Evolutionary conservation across 2,113 vertebrate genomes (phyloP), one percentile per base, ranked within the genome.

Genomic region (Pundamilia nyererei): DNA sequence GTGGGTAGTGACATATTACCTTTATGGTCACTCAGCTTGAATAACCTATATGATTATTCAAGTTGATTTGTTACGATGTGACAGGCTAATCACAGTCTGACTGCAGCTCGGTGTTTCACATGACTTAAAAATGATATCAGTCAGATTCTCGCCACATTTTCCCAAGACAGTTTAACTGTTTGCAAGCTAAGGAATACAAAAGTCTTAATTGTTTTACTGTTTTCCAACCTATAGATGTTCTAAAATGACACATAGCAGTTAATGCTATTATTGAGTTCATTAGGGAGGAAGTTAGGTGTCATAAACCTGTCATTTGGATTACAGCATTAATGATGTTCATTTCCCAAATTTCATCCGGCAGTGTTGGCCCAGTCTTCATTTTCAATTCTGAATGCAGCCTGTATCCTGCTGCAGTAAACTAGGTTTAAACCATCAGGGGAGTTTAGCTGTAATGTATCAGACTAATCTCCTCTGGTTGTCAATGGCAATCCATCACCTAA

Each of bases 341-440:
- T 93, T 94, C 87, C 85, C 45, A 58, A 49, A 82, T 89, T 81
- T 81, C 81, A 72, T 89, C 81, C 9, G 55, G 84, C 60, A 40
- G 35, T n/a, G 81, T 70, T 90, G 89, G 87, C 80, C 87, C 38
- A 53, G 72, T 86, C 79, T 93, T 85, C 82, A 35, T 86, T 87
- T 87, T 87, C 88, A 83, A 87, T 62, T 82, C 82, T 85, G 83
- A 60, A 60, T n/a, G 58, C 85, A 81, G 80, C 47, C 77, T 14
- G 89, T 77, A 55, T 94, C 93, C 89, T 82, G 86, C 79, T 81
- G 85, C 87, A 86, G 70, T 53, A 86, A 90, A 93, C 89, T 91
- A 88, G 90, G 87, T 93, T 93, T 60, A 26, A 81, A 81, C 62
- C 87, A 82, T 81, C 86, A 89, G 6, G 88, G 88, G 89, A 89